A percentile compares a stretch with the other conserved stretches of the same genome.
Conservation (phyloP, 2,113 vertebrate species). For the Corythornis madagascariensis region DNA sequence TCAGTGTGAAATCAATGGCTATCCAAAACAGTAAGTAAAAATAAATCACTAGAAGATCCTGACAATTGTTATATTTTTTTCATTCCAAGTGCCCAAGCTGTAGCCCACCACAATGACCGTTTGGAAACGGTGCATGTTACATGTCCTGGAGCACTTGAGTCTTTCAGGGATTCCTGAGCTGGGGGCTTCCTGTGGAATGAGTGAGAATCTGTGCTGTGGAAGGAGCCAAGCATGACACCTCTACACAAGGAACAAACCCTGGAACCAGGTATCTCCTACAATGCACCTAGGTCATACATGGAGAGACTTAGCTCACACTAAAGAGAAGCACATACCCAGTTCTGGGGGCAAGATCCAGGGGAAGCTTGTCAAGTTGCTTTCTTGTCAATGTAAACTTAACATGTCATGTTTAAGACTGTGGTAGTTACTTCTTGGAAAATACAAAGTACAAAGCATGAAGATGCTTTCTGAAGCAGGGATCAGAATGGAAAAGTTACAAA, state of each 20-base stretch:
- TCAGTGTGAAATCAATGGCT: background rate
- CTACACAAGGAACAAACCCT: background rate
- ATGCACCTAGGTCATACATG: background rate
- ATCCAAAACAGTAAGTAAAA: background rate
- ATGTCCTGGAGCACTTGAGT: background rate
- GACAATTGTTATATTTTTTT: background rate
- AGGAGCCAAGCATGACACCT: background rate
- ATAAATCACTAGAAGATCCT: background rate
- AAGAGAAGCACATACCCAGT: background rate
- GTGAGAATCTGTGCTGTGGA: accelerated
- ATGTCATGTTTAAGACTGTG: background rate
- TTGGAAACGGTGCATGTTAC: background rate
- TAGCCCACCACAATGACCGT: background rate
- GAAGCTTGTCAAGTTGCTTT: background rate
- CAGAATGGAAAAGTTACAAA: background rate
- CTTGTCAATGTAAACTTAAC: background rate
- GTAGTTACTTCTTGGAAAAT: background rate
- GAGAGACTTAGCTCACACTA: background rate
- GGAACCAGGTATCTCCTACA: background rate
- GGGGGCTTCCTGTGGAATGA: background rate
- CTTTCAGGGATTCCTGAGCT: background rate
- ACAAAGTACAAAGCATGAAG: background rate
- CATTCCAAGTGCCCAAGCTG: background rate
- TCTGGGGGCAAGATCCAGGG: background rate
- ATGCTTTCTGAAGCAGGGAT: background rate